Evolutionary conservation across 2,113 vertebrate genomes (phyloP), one percentile per base, ranked within the genome.

Genomic region (Agapornis roseicollis): DNA sequence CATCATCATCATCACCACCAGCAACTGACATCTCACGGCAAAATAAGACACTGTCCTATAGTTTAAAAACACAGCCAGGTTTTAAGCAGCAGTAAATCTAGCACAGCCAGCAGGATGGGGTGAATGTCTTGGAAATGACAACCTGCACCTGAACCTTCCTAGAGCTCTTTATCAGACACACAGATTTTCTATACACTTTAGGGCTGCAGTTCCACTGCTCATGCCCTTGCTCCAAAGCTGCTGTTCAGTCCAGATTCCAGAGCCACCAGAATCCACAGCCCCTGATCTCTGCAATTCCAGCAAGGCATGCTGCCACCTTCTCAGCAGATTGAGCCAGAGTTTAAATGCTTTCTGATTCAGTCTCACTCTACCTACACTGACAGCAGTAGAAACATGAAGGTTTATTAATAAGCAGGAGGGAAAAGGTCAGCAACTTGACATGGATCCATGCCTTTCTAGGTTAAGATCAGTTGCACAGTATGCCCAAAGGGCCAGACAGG

Each of bases 401-500:
- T 60, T 72, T 95, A 91, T 85, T 93, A 94, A 91, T 83, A 93
- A 82, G 79, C 18, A 66, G 18, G 8, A 66, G 9, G 12, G 74
- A 90, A 88, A 88, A 96, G 74, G 89, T 91, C 88, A 79, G 33
- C 29, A 33, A 39, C 47, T 82, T 77, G 37, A 94, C 70, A 77
- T 27, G 41, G 53, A 92, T 49, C n/a, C 70, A 49, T 1, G 2
- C 41, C 68, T 88, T 93, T 85, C 66, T 79, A 94, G 78, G 84
- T 81, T 63, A 85, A 79, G 17, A 81, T 68, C 35, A 44, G 29
- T 23, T 17, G 25, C 50, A 66, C 17, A 23, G 28, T 42, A 60
- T 33, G 66, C 49, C 73, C 77, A 47, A 63, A 14, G 1, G 31
- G 29, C 39, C 72, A 78, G 29, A 2, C 7, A 37, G 56, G 35